Percentiles rank a stretch among this genome's conserved stretches.
Conservation (phyloP, 2,888 invertebrate genomes). For the Drosophila affinis region DNA sequence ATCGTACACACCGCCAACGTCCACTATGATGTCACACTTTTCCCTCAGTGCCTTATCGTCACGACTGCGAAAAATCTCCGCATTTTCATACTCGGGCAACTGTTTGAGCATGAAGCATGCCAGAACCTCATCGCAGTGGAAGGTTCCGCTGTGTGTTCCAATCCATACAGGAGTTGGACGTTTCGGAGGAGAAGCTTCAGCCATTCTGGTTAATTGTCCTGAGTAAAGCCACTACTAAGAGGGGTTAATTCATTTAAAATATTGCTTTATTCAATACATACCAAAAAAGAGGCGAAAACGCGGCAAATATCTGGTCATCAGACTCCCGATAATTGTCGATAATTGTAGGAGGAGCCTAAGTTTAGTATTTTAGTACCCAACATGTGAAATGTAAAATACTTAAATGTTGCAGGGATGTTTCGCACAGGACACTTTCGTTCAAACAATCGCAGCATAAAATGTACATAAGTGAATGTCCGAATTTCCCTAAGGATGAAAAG, state of each 20-base stretch:
- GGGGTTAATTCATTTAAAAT: conserved; percentile 1
- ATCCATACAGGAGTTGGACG: conserved; percentile 61
- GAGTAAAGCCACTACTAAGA: neutral
- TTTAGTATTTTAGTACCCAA: no score
- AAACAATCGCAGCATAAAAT: no score
- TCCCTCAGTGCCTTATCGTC: conserved; percentile 87
- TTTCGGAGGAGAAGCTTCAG: conserved; percentile 52
- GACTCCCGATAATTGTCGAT: no score
- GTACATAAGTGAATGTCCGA: no score
- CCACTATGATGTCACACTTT: conserved; percentile 95
- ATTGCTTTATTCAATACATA: neutral
- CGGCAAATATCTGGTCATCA: conserved; percentile 6
- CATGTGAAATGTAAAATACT: no score
- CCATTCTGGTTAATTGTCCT: conserved; percentile 46
- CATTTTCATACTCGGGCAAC: conserved; percentile 91
- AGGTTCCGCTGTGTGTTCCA: conserved; percentile 82
- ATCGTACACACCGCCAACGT: conserved; percentile 95
- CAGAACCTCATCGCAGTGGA: conserved; percentile 85
- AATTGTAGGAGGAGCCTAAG: no score
- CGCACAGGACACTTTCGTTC: no score
- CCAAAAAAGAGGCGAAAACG: conserved; percentile 43
- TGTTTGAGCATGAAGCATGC: conserved; percentile 95
- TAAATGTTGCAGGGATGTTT: no score
- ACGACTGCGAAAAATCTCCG: conserved; percentile 90
- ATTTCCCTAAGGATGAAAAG: no score